Conservation (phyloP, 30 jellyfish, hydroid and myxozoan genomes). For the Hydractinia symbiolongicarpus region DNA sequence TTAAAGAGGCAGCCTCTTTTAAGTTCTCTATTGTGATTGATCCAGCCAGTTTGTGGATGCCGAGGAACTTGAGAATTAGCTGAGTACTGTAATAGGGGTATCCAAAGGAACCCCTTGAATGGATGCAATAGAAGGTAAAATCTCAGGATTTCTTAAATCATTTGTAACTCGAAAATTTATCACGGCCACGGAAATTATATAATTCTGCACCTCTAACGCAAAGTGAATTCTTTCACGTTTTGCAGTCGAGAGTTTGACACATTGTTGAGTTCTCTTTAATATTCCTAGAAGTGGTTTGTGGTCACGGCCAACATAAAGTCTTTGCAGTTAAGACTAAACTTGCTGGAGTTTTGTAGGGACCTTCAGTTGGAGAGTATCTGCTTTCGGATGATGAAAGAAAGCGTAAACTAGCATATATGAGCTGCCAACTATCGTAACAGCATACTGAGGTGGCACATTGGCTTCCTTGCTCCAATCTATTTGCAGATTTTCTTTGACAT, state of each 20-base stretch:
- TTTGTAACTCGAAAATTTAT: not conserved
- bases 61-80: not conserved
- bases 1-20: not conserved
- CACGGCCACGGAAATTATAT: not conserved
- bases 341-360: not conserved
- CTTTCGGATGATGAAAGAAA: conserved; percentile 2
- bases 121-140: not conserved
- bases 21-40: not conserved
- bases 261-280: not conserved
- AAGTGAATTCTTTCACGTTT: not conserved
- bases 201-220: not conserved
- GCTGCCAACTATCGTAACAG: not conserved
- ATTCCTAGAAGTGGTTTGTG: conserved; percentile 17
- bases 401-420: conserved; percentile 13
- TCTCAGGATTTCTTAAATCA: not conserved
- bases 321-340: not conserved
- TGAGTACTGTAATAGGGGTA: not conserved
- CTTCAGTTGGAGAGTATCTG: conserved; percentile 13
- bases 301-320: conserved; percentile 8
- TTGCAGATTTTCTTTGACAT: not conserved
- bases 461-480: conserved; percentile 3
- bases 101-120: not conserved
- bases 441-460: not conserved
- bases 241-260: not conserved
- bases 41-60: not conserved